These are phyloP conservation scores for Drosophila dunni DNA, from an alignment of 1,140 invertebrate species.

Conservation along the genomic window DNA sequence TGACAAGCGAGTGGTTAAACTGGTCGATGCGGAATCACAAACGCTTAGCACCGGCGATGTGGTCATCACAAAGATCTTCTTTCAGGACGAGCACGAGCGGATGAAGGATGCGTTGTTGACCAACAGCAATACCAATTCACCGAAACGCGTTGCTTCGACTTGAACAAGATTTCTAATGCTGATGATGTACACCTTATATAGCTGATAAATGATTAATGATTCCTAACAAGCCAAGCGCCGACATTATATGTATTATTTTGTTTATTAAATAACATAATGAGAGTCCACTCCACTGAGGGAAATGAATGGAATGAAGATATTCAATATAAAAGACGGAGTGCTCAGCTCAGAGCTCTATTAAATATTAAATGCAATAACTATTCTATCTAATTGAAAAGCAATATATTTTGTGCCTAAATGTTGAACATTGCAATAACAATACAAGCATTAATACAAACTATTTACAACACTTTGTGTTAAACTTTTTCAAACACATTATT, in stretches of 20 bases:
- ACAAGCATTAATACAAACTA: constrained; percentile 47
- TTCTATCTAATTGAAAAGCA: constrained; percentile 70
- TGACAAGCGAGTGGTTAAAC: constrained; percentile 70
- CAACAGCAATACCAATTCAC: constrained; percentile 81
- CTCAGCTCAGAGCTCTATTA: constrained; percentile 44
- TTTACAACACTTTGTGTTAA: constrained; percentile 49
- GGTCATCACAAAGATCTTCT: constrained; percentile 95
- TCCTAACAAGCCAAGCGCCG: constrained; percentile 66
- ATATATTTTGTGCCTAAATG: constrained; percentile 82
- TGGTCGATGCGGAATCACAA: constrained; percentile 88
- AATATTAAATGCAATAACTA: constrained; percentile 55
- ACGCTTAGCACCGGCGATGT: constrained; percentile 97
- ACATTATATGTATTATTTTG: constrained; percentile 64
- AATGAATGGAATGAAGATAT: constrained; percentile 5
- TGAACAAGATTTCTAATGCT: constrained; percentile 22
- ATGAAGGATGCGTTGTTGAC: constrained; percentile 85
- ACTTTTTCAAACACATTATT: constrained; percentile 20
- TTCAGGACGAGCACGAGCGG: constrained; percentile 88
- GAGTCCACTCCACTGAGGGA: constrained; percentile 18
- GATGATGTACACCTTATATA: constrained; percentile 23
- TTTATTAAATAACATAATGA: constrained; percentile 31
- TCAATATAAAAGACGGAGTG: constrained; percentile 44
- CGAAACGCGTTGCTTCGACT: constrained; percentile 71
- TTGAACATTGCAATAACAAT: constrained; percentile 80
- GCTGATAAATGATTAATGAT: constrained; percentile 50